These are phyloP conservation scores for Rhyacichthys aspro DNA, from an alignment of 2,797 vertebrate genomes.

Conservation along the genomic window DNA sequence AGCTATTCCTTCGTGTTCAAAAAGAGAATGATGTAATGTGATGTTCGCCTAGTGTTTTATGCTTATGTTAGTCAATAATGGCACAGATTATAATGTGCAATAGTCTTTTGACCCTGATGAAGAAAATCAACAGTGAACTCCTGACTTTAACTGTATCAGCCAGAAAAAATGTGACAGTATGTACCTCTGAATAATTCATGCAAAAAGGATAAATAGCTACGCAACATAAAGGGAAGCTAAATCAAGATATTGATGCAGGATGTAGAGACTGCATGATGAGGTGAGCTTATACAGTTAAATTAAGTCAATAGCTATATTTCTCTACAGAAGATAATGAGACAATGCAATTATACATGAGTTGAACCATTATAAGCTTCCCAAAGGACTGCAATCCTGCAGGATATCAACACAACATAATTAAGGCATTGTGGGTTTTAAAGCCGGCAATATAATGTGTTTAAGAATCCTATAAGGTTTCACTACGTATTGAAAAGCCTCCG, in stretches of 20 bases:
- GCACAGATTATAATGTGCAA: constrained; percentile 3
- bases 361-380: constrained; percentile 54
- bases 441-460: constrained; percentile 41
- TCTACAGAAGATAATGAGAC: constrained; percentile 59
- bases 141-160: no score
- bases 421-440: constrained; percentile 59
- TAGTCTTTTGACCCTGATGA: no score
- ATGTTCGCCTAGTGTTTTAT: no score
- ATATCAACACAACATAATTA: constrained; percentile 64
- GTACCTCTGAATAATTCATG: constrained; percentile 17
- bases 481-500: constrained; percentile 10
- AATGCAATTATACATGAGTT: constrained; percentile 59
- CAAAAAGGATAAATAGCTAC: constrained; percentile 14
- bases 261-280: constrained; percentile 13
- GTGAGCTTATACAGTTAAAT: constrained; percentile 45
- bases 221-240: constrained; percentile 21
- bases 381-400: constrained; percentile 52
- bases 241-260: constrained; percentile 23
- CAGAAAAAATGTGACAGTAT: no score
- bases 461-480: constrained; percentile 39
- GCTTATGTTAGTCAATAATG: constrained; percentile 33
- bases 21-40: no score
- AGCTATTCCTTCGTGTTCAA: no score
- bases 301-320: constrained; percentile 44
- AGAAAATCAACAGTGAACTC: no score